Base-by-base conservation (phyloP, 1,140 invertebrate species). In the Ips typographus region DNA sequence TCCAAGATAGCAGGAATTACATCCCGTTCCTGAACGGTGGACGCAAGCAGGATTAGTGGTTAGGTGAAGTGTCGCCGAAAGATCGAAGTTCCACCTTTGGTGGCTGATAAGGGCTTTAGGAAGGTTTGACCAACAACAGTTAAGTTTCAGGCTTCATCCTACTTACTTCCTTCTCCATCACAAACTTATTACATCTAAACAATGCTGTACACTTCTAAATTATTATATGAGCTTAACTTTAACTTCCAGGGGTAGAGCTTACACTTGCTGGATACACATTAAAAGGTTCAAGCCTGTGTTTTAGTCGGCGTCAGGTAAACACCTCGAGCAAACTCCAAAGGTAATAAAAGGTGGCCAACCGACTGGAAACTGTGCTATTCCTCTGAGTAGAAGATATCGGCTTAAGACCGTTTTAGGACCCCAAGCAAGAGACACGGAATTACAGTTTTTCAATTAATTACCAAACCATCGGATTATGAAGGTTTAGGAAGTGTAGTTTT, bases 361-460 rank as follows among this genome's bases (percentile, higher is more conserved):
- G 67, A 63, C 44, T 63, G 60, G 67, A 69, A 69, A 69, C 37
- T 62, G 49, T 69, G 67, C 58, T 57, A 56, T 69, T 69, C 59
- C 60, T 40, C 59, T 57, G 59, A 69, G 51, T 37, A 69, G 49
- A 47, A 69, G 67, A 69, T 69, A 69, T 69, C 67, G 67, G 65
- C 49, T 49, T 69, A 69, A 69, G 67, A 69, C 67, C 67, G 60
- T 63, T 69, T 69, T 69, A 69, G 41, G 67, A 38, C 53, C 59
- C 56, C 42, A 3, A 42, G 40, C 43, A 7, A 40, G 59, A 51
- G 39, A 69, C 51, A 39, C 51, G 57, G 22, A 38, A 68, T 69
- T 69, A 62, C 57, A 69, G 59, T 69, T 69, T 69, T 69, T 69
- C 67, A 49, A 69, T 69, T 69, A 69, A 63, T 69, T 69, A 55